Percentiles rank a stretch among this genome's conserved stretches.
These are phyloP conservation scores for Microctonus aethiopoides DNA, from an alignment of 2,888 invertebrate species.

Conservation along the genomic window DNA sequence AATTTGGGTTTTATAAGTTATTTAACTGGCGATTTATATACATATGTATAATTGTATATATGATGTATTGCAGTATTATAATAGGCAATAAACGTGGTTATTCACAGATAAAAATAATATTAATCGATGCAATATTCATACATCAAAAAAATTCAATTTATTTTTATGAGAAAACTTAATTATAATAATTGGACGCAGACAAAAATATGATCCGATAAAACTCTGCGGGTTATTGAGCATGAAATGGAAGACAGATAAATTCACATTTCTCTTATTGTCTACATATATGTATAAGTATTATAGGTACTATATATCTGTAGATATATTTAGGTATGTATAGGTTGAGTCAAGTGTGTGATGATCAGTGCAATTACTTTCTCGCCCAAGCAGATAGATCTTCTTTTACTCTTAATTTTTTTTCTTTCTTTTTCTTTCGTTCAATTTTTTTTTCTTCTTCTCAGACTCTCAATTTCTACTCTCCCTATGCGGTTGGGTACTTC, in stretches of 20 bases:
- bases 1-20: not conserved
- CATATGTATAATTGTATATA: too few relatives aligned
- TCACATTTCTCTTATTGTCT: too few relatives aligned
- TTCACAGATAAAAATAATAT: not conserved
- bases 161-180: slow-evolving; percentile 6
- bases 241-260: too few relatives aligned
- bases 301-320: too few relatives aligned
- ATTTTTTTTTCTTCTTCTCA: not conserved
- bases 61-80: too few relatives aligned
- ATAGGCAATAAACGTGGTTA: too few relatives aligned
- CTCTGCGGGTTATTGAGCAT: not conserved
- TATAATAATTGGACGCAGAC: slow-evolving; percentile 24
- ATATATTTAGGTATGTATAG: not conserved
- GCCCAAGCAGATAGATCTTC: slow-evolving; percentile 22
- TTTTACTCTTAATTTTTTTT: too few relatives aligned
- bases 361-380: slow-evolving; percentile 41
- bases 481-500: not conserved
- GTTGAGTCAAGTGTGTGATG: not conserved
- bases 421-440: not conserved
- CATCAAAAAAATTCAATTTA: not conserved
- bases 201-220: not conserved
- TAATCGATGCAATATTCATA: not conserved
- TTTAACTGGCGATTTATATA: too few relatives aligned
- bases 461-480: too few relatives aligned
- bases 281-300: too few relatives aligned